Conservation (phyloP, 2,888 invertebrate genomes). For the Ophonus ardosiacus region DNA sequence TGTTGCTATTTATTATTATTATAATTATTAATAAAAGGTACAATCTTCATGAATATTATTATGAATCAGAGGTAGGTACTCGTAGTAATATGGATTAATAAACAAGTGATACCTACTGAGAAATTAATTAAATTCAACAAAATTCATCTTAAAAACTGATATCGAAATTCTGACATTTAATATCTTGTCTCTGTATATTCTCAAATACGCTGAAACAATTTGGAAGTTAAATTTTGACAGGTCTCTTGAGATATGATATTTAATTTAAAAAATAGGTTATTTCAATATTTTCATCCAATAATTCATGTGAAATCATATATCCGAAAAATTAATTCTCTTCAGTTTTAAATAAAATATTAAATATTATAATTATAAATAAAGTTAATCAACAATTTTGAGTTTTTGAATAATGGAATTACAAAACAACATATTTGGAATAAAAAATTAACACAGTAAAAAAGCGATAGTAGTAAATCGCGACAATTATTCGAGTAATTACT, state of each 20-base stretch:
- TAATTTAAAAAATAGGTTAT: neutral
- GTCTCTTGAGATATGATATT: neutral
- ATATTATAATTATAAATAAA: no score
- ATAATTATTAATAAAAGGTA: no score
- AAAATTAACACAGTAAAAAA: neutral
- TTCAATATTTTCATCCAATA: neutral
- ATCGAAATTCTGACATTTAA: neutral
- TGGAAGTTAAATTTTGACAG: neutral
- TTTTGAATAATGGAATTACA: neutral
- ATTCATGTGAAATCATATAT: neutral
- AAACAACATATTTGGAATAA: neutral
- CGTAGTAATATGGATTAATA: no score
- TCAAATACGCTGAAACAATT: neutral
- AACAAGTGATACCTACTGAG: no score
- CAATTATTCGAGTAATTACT: neutral
- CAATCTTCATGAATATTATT: no score
- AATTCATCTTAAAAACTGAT: neutral
- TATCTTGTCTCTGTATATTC: neutral
- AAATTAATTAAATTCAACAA: no score
- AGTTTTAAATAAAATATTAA: neutral
- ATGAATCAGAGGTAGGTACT: no score
- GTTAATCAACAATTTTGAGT: no score
- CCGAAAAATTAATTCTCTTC: neutral
- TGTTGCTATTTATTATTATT: no score
- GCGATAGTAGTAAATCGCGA: neutral